Base-by-base conservation (phyloP, 2,888 invertebrate species). In the Parnassius orleans region DNA sequence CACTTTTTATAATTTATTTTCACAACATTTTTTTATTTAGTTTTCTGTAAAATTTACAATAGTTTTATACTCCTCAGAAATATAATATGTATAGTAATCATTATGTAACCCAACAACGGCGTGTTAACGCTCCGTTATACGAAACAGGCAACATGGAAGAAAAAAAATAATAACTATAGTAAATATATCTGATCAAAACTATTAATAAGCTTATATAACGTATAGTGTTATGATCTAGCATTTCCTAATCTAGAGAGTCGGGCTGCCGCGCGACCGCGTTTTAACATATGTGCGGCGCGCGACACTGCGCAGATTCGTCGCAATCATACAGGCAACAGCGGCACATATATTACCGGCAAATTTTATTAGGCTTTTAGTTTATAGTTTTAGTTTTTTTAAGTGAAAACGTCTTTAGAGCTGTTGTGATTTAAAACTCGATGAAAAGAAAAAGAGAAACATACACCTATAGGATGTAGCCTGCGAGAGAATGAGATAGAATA, bases 21-120 rank as follows among this genome's bases (percentile, higher is more conserved):
- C 90, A 90, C 90, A 90, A 90, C 90, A 89, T 90, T 90, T 90
- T 87, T 86, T 85, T 84, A 84, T 84, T 87, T 88, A 81, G 78
- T 90, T 90, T 91, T 91, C 88, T 91, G 91, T 90, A 91, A 91
- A 90, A 91, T 90, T 90, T 91, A 91, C 90, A 90, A 88, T 91
- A 90, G 87, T 90, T 90, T n/a, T 91, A 90, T 89, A 88, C 86
- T 90, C 86, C 82, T 90, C 90, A 88, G 90, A 90, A 89, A 90
- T 87, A 87, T 84, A 84, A 53, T 86, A 33, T 33, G 33, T 33
- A 85, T 86, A 85, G 75, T 79, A 75, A 76, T 82, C 78, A 78
- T 79, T 81, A 82, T 83, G 78, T 82, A 81, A 83, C 83, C 85
- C 80, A 84, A 86, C 83, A 84, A 81, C 78, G 74, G 79, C 79